These are phyloP conservation scores for Xiphophorus maculatus DNA, from an alignment of 2,113 vertebrate genomes.

Conservation along the genomic window DNA sequence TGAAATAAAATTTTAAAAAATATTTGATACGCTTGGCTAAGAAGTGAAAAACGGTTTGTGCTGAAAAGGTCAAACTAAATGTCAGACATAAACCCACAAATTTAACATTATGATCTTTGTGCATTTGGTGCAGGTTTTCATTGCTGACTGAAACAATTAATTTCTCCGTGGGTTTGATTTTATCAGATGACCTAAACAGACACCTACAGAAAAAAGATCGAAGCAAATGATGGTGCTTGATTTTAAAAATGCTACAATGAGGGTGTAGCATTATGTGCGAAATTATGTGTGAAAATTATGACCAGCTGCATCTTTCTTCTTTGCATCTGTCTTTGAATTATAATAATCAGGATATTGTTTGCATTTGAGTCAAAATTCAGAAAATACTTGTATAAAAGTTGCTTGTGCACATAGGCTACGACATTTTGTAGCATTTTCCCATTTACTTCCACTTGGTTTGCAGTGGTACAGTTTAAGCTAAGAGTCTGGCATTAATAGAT, in stretches of 20 bases:
- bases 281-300: neutral
- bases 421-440: no score
- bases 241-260: constrained; percentile 5
- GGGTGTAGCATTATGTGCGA: neutral
- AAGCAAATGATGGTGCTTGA: constrained; percentile 7
- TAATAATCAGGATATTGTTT: neutral
- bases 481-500: no score
- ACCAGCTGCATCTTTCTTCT: neutral
- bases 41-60: no score
- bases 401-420: neutral
- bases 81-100: neutral
- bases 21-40: no score
- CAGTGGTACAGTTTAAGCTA: no score
- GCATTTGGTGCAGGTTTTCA: neutral
- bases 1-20: neutral
- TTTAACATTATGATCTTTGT: neutral
- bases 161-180: constrained; percentile 6
- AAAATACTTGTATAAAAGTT: neutral
- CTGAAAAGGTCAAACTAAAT: no score
- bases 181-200: constrained; percentile 13
- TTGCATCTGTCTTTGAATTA: no score
- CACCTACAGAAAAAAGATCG: neutral
- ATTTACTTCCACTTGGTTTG: no score
- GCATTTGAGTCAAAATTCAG: neutral
- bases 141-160: constrained; percentile 1